Evolutionary conservation across 2,888 invertebrate genomes (phyloP), one percentile per base, ranked within the genome.

Genomic region (Eristalis arbustorum): DNA sequence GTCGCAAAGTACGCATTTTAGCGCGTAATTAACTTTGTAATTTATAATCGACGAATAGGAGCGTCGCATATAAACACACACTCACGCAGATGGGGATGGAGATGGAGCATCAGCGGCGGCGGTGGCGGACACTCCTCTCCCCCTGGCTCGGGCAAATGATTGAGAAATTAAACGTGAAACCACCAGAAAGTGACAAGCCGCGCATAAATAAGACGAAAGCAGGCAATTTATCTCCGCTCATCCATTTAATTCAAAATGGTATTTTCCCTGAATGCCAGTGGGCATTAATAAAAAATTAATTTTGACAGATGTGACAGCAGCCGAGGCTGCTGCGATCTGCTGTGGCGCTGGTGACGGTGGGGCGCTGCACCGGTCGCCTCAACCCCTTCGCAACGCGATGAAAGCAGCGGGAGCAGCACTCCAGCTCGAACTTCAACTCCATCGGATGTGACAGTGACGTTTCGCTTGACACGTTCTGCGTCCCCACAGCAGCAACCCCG

Each of bases 191-290:
- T 85, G 85, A 85, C 81, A 85, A 63, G 76, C 81, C 72, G 59
- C 66, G 73, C 81, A 85, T 85, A 85, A 81, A 81, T 85, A 81
- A 85, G 85, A 85, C 76, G 77, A 85, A 85, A 85, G 72, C 81
- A 85, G 81, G 81, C 85, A 85, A 85, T 85, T 85, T 85, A 85
- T 85, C 81, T 85, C 77, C 85, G 73, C 81, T 85, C 85, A 81
- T 69, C 81, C 85, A 66, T 85, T 81, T 85, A 81, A 81, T 85
- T 85, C 77, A 81, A 81, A 85, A 81, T 81, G 80, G 77, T 81
- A 85, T 85, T 77, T 81, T 56, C 81, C 64, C 77, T 64, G 77
- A 85, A 77, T 85, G 77, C 69, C 85, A 81, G 49, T 49, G 40
- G 69, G 77, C 77, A 81, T 81, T 85, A 81, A 85, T 85, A 81